phyloP scores from a whole-genome alignment of 2,113 vertebrate genomes.

The Mustelus asterias region DNA sequence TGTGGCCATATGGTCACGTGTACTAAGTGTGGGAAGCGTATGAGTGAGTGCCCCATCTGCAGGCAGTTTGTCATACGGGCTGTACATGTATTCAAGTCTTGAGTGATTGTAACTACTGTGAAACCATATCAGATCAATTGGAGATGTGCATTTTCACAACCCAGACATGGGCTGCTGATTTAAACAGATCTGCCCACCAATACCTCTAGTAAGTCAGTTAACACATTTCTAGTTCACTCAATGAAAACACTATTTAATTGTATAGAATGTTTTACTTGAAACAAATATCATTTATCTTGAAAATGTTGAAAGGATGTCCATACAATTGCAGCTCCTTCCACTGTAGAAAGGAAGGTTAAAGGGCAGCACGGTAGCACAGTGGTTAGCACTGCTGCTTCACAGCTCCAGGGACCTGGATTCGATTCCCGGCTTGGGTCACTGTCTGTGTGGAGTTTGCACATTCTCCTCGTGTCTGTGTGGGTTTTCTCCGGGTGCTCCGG shows the following conservation, averaged over 20 bases:
- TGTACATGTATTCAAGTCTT: slow-evolving; percentile 88
- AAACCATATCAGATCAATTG: slow-evolving; percentile 14
- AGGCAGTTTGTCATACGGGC: slow-evolving; percentile 87
- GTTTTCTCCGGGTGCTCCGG: too few species aligned
- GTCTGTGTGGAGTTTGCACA: too few species aligned
- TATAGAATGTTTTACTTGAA: neutral
- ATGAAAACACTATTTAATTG: slow-evolving; percentile 24
- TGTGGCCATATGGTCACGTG: slow-evolving; percentile 98
- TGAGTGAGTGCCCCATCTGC: slow-evolving; percentile 93
- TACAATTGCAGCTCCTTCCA: neutral
- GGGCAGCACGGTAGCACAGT: too few species aligned
- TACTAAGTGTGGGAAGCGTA: slow-evolving; percentile 92
- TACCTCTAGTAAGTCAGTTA: neutral
- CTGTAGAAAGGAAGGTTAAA: neutral
- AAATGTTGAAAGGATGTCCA: neutral
- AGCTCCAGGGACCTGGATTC: too few species aligned
- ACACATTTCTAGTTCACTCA: neutral
- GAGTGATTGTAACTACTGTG: slow-evolving; percentile 41
- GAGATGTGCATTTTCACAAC: slow-evolving; percentile 33
- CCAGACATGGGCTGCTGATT: neutral
- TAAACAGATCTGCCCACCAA: neutral
- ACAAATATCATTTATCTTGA: neutral
- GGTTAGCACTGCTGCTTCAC: too few species aligned
- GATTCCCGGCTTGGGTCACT: too few species aligned
- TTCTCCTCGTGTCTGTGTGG: too few species aligned